Evolutionary conservation across 1,140 invertebrate genomes (phyloP), one percentile per base, ranked within the genome.

Genomic region (Ectropis grisescens): DNA sequence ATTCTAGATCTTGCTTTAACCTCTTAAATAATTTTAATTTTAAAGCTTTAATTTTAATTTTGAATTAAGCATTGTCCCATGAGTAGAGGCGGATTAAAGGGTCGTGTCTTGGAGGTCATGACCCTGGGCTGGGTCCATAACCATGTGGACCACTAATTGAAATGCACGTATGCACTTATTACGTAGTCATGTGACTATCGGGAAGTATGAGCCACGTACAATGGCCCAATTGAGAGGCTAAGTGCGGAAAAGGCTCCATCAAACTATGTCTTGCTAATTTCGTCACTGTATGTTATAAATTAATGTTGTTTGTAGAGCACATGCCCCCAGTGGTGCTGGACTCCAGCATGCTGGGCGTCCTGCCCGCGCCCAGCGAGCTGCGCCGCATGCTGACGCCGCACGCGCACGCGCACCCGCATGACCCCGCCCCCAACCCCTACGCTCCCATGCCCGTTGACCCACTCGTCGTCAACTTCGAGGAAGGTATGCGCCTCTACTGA

Each of bases 401-500:
- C 40, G 33, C 53, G 23, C 57, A 55, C 42, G 41, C 46, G 13
- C 55, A 46, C 31, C 25, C 52, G 27, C 53, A 56, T 41, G 37
- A 3, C 38, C 43, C 57, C 23, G 44, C 55, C 29, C 46, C 56
- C 34, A 53, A 48, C 36, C 52, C 51, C 57, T 81, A 68, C 79
- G 79, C 56, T 54, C 79, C 45, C 10, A 39, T 76, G 40, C 76
- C 76, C 34, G 86, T 89, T 28, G 88, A 90, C 59, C 85, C 87
- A 38, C 83, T 91, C 47, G 89, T 90, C 51, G 88, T 90, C 52
- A 89, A 87, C 83, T 90, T 90, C 71, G 89, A 90, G 84, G 89
- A 91, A 89, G 89, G 89, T 89, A 90, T 90, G 88, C 86, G 87
- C 65, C 85, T 90, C 78, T 89, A 88, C 84, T 89, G 75, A 76